Evolutionary conservation across 2,797 vertebrate species (phyloP).

Genomic region (Brachyalestes nurse): DNA sequence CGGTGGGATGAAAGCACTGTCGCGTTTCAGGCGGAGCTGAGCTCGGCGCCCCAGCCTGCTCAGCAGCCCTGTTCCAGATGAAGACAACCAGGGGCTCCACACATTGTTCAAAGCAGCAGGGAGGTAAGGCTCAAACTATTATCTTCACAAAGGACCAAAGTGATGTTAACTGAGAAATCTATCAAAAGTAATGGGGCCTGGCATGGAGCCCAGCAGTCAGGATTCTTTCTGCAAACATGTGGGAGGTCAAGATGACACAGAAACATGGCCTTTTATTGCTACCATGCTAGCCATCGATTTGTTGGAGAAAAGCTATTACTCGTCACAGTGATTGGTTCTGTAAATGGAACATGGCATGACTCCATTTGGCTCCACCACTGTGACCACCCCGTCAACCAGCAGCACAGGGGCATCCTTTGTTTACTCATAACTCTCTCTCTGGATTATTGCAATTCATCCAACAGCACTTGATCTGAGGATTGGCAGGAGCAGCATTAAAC

Average conservation of each 20-base stretch:
- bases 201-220: not conserved
- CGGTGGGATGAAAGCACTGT: constrained; percentile 12
- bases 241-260: constrained; percentile 3
- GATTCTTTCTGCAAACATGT: not conserved
- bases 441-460: constrained; percentile 10
- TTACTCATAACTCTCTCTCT: constrained; percentile 53
- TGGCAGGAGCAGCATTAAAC: constrained; percentile 32
- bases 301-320: constrained; percentile 45
- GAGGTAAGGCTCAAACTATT: not conserved
- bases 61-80: not conserved
- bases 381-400: constrained; percentile 3
- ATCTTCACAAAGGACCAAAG: constrained; percentile 6
- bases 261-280: not conserved
- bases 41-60: not conserved
- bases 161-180: not conserved
- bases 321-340: constrained; percentile 15
- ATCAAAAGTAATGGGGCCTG: constrained; percentile 23
- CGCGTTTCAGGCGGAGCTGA: not conserved
- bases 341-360: constrained; percentile 16
- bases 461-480: not conserved
- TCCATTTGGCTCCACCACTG: constrained; percentile 9
- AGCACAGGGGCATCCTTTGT: constrained; percentile 41
- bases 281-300: constrained; percentile 7
- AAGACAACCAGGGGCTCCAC: constrained; percentile 2
- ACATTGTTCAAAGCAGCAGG: constrained; percentile 25